Evolutionary conservation across 2,113 vertebrate genomes (phyloP), one percentile per base, ranked within the genome.

Genomic region (Phylloscopus trochiloides): DNA sequence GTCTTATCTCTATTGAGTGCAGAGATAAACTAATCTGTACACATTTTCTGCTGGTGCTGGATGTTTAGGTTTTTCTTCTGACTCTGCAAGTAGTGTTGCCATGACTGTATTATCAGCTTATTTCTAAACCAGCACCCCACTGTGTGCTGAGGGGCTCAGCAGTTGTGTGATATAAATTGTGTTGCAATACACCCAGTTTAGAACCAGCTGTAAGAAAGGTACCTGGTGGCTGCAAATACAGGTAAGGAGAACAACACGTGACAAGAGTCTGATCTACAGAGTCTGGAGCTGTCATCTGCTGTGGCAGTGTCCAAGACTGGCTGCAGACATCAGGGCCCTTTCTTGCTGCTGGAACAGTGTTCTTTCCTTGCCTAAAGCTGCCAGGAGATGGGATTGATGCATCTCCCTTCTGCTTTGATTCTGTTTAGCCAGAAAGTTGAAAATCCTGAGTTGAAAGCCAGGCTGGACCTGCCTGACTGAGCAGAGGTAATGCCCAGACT

Each of bases 11-110:
- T 71, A 9, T 36, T 83, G 43, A 83, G 77, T 43, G 24, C 52
- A 90, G 63, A 95, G 92, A 96, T 96, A 96, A 96, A 93, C 57
- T 55, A 90, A 94, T 93, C 94, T 96, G 32, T 54, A 61, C 75
- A 40, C 25, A 32, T 65, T 88, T 96, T 95, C 92, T 96, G 75
- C 93, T 86, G 67, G 26, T 90, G 92, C 75, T 90, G 66, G 43
- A 18, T 86, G 10, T 77, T 86, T 52, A 77, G 47, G 17, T 5
- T 50, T 92, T 78, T 76, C 58, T 89, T 87, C 81, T 89, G 92
- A 82, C 95, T 91, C 74, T 88, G 87, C 81, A 90, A 94, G 31
- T 71, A 29, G 40, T 52, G 93, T 96, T 96, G 70, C 77, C 83
- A 70, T 73, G 63, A 57, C 58, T 83, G 1, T 86, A 36, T 88